Percentiles rank a stretch among this genome's conserved stretches.
These are phyloP conservation scores for Rhineura floridana DNA, from an alignment of 2,113 vertebrate genomes.

Conservation along the genomic window DNA sequence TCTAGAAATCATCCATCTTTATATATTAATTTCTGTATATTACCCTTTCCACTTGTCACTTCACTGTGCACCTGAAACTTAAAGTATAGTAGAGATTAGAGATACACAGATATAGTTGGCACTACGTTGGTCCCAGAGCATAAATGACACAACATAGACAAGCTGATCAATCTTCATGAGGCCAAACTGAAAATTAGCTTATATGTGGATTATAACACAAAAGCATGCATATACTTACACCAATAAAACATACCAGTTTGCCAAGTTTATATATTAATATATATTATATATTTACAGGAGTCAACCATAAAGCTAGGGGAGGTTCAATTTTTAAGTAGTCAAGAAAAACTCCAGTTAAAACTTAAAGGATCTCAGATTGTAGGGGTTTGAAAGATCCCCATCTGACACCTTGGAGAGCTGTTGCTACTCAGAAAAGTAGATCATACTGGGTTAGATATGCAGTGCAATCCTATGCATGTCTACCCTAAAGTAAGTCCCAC, in stretches of 20 bases:
- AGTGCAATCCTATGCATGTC: not conserved
- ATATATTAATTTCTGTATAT: not conserved
- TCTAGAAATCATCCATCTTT: not conserved
- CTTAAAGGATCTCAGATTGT: not conserved
- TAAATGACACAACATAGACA: not conserved
- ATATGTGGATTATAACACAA: not conserved
- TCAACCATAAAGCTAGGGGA: not conserved
- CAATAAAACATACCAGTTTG: not conserved
- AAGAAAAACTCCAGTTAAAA: too few species aligned
- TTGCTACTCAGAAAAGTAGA: not conserved
- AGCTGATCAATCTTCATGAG: not conserved
- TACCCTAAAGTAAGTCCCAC: not conserved
- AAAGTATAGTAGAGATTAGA: not conserved
- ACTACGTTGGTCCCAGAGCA: not conserved
- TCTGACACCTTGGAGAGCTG: not conserved
- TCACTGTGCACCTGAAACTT: rapidly evolving
- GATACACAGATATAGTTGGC: too few species aligned
- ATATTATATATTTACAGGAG: not conserved
- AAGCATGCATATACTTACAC: not conserved
- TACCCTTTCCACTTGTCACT: not conserved
- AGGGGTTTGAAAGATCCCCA: not conserved
- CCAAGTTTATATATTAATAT: too few species aligned
- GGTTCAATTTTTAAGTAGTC: too few species aligned
- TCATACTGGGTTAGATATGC: too few species aligned
- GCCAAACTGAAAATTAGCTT: not conserved